Conservation (phyloP, 1,140 invertebrate genomes). For the Trichonephila clavata region DNA sequence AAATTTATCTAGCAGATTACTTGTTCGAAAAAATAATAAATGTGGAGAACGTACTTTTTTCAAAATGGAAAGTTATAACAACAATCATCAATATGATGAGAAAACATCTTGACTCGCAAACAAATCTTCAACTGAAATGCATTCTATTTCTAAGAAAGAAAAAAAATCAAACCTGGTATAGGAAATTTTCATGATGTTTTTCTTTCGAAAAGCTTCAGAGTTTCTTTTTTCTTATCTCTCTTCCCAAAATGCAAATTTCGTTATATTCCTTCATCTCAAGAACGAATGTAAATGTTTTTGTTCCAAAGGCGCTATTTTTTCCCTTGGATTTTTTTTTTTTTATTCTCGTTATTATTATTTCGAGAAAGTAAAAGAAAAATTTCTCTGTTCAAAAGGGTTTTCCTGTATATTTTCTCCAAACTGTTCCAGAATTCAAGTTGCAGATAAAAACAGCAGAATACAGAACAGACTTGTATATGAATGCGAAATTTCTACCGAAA, state of each 20-base stretch:
- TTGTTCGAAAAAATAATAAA: conserved; percentile 16
- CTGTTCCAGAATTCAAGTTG: background rate
- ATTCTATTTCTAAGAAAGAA: background rate
- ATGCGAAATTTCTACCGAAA: conserved; percentile 6
- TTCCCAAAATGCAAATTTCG: conserved; percentile 55
- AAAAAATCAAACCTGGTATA: background rate
- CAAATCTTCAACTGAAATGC: conserved; percentile 12
- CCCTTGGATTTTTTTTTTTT: background rate
- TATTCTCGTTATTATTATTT: conserved; percentile 15
- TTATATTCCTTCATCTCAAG: conserved; percentile 62
- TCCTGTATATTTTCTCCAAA: background rate
- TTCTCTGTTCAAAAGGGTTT: background rate
- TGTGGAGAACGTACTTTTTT: background rate
- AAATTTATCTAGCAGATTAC: conserved; percentile 40
- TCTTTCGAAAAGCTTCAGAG: background rate
- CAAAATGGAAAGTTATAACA: conserved; percentile 13
- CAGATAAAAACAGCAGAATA: background rate
- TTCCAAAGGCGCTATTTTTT: conserved; percentile 32
- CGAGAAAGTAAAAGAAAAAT: background rate
- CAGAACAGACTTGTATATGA: background rate
- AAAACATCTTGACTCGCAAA: conserved; percentile 43
- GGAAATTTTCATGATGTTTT: conserved; percentile 48
- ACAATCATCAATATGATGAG: conserved; percentile 42
- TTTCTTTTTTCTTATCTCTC: background rate
- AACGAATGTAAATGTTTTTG: conserved; percentile 64